A percentile compares a stretch with the other conserved stretches of the same genome.
Conservation (phyloP, 1,140 invertebrate genomes). For the Rhynchophorus ferrugineus region DNA sequence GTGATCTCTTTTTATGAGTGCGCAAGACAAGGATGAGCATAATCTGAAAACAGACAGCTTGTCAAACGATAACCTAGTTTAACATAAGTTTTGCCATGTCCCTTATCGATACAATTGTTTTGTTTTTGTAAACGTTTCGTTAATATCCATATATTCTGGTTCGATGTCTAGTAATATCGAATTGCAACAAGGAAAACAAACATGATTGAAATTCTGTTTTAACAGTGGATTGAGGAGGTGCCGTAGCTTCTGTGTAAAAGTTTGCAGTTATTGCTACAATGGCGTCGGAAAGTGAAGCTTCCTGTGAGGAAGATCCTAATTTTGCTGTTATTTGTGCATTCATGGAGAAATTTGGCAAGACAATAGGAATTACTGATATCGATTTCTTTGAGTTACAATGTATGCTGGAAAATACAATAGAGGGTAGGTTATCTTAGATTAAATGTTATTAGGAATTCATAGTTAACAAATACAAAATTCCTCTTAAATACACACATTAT, state of each 20-base stretch:
- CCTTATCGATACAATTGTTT: not conserved
- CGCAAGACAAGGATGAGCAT: not conserved
- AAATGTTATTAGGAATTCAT: not conserved
- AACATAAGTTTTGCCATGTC: not conserved
- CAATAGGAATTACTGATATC: slow-evolving; percentile 66
- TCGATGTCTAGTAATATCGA: not conserved
- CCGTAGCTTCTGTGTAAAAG: not conserved
- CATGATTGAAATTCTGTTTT: not conserved
- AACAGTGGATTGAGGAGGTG: not conserved
- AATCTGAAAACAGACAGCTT: not conserved
- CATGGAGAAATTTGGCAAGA: slow-evolving; percentile 77
- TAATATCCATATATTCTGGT: not conserved
- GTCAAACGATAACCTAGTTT: not conserved
- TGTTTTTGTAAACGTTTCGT: no score
- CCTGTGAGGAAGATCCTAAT: slow-evolving; percentile 88
- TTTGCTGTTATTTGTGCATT: slow-evolving; percentile 93
- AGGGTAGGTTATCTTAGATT: slow-evolving; percentile 54
- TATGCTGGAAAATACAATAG: slow-evolving; percentile 79
- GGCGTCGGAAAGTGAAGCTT: slow-evolving; percentile 76
- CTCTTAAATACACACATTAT: not conserved
- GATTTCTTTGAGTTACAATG: slow-evolving; percentile 76
- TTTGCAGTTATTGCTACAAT: slow-evolving; percentile 43
- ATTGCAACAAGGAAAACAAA: not conserved
- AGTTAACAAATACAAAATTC: not conserved
- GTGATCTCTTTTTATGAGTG: no score